Conservation (phyloP, 2,797 vertebrate genomes). For the Megaceryle alcyon region DNA sequence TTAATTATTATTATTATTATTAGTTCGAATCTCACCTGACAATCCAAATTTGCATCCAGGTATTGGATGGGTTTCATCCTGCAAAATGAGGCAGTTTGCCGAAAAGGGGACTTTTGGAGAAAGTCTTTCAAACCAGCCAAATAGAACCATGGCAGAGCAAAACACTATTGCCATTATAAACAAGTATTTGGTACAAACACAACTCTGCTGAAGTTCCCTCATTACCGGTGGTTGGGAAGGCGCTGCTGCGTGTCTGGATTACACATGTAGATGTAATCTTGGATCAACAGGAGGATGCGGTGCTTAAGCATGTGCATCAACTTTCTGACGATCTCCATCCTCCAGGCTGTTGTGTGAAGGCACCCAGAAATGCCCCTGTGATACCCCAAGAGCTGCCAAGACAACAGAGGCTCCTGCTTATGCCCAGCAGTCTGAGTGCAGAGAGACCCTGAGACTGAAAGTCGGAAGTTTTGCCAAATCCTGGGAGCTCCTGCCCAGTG, state of each 20-base stretch:
- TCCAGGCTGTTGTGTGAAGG: background rate
- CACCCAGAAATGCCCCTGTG: fast-evolving
- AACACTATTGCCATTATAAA: background rate
- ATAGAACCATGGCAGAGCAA: background rate
- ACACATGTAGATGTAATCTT: background rate
- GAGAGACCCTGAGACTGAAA: background rate
- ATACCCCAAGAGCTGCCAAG: background rate
- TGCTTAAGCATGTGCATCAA: background rate
- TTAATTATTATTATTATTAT: background rate
- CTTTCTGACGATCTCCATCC: background rate
- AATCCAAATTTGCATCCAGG: background rate
- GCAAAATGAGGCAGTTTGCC: background rate
- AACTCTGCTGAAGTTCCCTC: background rate
- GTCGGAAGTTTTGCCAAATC: background rate
- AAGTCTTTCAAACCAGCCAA: background rate
- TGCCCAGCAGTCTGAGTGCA: fast-evolving
- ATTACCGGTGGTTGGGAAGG: background rate
- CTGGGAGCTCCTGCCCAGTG: background rate
- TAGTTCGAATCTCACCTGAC: background rate
- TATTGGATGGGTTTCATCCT: background rate
- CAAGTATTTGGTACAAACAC: background rate
- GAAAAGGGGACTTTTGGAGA: background rate
- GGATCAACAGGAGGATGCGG: fast-evolving
- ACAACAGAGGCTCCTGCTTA: fast-evolving
- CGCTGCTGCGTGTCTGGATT: fast-evolving